A percentile compares a stretch with the other conserved stretches of the same genome.
phyloP scores from a whole-genome alignment of 2,888 invertebrate genomes.

The Harpalus rubripes region DNA sequence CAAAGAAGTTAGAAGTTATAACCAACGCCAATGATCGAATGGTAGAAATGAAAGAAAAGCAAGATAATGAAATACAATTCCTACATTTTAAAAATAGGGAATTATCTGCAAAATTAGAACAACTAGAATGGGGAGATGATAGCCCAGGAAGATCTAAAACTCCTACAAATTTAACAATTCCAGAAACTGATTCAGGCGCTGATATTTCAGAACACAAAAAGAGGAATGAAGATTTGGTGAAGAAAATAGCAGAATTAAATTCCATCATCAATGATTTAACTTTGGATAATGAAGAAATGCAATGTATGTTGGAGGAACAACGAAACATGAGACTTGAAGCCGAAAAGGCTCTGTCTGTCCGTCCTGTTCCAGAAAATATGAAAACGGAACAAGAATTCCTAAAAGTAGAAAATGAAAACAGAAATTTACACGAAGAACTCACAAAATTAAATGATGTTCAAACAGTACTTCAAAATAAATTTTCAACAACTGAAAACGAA shows the following conservation, averaged over 20 bases:
- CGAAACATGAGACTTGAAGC: slow-evolving; percentile 74
- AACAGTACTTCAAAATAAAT: slow-evolving; percentile 72
- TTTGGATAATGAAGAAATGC: slow-evolving; percentile 82
- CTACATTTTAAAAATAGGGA: slow-evolving; percentile 87
- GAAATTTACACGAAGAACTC: slow-evolving; percentile 73
- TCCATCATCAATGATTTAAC: slow-evolving; percentile 81
- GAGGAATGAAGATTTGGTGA: slow-evolving; percentile 68
- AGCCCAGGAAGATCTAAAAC: slow-evolving; percentile 67
- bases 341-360: slow-evolving; percentile 72
- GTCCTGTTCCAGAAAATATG: slow-evolving; percentile 71
- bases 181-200: slow-evolving; percentile 59
- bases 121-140: slow-evolving; percentile 79
- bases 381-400: slow-evolving; percentile 71
- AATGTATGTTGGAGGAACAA: slow-evolving; percentile 80
- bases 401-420: slow-evolving; percentile 68
- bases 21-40: slow-evolving; percentile 88
- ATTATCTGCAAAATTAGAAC: slow-evolving; percentile 83
- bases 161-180: slow-evolving; percentile 15
- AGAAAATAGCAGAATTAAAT: slow-evolving; percentile 78
- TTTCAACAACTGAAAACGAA: slow-evolving; percentile 69
- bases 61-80: slow-evolving; percentile 87
- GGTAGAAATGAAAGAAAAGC: slow-evolving; percentile 89
- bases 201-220: slow-evolving; percentile 43
- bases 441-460: slow-evolving; percentile 79
- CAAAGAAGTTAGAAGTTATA: slow-evolving; percentile 86